These are phyloP conservation scores for Dolomedes plantarius DNA, from an alignment of 2,888 invertebrate species.

Conservation along the genomic window DNA sequence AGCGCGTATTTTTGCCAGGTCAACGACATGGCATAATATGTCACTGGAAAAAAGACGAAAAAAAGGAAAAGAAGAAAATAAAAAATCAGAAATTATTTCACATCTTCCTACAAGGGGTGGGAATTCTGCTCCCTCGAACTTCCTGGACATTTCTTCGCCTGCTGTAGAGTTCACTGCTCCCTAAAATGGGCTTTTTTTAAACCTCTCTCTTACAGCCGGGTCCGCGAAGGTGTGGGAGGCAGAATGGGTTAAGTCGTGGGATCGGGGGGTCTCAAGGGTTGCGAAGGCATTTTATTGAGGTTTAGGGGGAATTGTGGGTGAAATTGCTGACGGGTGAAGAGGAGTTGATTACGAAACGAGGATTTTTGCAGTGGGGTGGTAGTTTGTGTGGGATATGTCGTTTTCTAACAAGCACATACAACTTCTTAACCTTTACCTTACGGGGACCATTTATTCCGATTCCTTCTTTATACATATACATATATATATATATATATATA, in stretches of 20 bases:
- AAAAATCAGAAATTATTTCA: background rate
- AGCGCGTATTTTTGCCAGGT: conserved; percentile 8
- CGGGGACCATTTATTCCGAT: too few species aligned
- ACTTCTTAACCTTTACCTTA: too few species aligned
- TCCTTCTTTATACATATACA: too few species aligned
- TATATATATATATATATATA: too few species aligned
- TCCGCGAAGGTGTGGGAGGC: background rate
- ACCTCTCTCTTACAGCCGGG: conserved; percentile 14
- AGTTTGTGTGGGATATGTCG: too few species aligned
- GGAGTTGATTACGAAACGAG: background rate
- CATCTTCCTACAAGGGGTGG: conserved; percentile 52
- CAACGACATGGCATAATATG: conserved; percentile 56
- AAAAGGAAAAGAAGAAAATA: background rate
- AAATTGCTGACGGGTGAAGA: background rate
- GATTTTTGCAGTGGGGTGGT: background rate
- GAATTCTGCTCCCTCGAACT: conserved; percentile 30
- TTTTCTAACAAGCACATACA: too few species aligned
- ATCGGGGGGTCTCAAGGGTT: background rate
- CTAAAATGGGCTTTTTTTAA: conserved; percentile 19
- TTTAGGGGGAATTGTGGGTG: background rate
- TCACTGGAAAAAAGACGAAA: background rate
- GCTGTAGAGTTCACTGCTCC: conserved; percentile 54
- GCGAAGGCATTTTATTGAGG: background rate
- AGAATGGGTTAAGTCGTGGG: conserved; percentile 23
- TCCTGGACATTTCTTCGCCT: conserved; percentile 59